A percentile compares a stretch with the other conserved stretches of the same genome.
These are phyloP conservation scores for Lampris megalopsis DNA, from an alignment of 2,113 vertebrate genomes.

Conservation along the genomic window DNA sequence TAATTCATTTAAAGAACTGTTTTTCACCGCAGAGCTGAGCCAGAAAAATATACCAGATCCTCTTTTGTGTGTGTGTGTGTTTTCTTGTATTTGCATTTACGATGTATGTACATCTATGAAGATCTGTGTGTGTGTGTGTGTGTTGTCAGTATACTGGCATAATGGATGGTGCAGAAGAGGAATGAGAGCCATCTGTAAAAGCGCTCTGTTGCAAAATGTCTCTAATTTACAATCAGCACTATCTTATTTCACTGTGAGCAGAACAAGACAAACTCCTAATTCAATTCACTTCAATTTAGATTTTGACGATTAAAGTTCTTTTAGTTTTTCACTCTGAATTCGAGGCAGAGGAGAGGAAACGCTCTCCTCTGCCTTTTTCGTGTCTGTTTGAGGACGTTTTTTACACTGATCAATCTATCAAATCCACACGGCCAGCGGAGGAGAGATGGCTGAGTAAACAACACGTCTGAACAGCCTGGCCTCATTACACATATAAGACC, in stretches of 20 bases:
- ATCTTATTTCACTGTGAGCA: constrained; percentile 53
- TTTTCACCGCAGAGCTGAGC: constrained; percentile 52
- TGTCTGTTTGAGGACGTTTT: too few relatives aligned
- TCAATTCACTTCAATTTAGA: constrained; percentile 62
- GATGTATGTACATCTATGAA: neutral
- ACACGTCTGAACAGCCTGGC: too few relatives aligned
- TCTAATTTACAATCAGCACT: constrained; percentile 69
- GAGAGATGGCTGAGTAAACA: too few relatives aligned
- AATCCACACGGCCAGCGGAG: too few relatives aligned
- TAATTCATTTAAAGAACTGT: constrained; percentile 48
- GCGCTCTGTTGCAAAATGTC: constrained; percentile 53
- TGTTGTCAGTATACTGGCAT: neutral
- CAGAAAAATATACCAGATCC: constrained; percentile 21
- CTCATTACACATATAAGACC: too few relatives aligned
- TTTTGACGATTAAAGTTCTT: constrained; percentile 50
- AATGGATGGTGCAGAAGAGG: constrained; percentile 32
- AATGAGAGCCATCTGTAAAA: constrained; percentile 47
- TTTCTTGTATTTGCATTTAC: neutral
- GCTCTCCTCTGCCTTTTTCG: too few relatives aligned
- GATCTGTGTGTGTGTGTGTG: constrained; percentile 25
- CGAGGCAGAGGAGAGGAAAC: constrained; percentile 15
- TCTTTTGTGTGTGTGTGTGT: constrained; percentile 15
- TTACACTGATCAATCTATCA: too few relatives aligned
- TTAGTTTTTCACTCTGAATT: constrained; percentile 12
- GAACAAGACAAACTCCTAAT: constrained; percentile 55